A percentile compares a stretch with the other conserved stretches of the same genome.
Conservation (phyloP, 2,888 invertebrate species). For the Stenichneumon culpator region DNA sequence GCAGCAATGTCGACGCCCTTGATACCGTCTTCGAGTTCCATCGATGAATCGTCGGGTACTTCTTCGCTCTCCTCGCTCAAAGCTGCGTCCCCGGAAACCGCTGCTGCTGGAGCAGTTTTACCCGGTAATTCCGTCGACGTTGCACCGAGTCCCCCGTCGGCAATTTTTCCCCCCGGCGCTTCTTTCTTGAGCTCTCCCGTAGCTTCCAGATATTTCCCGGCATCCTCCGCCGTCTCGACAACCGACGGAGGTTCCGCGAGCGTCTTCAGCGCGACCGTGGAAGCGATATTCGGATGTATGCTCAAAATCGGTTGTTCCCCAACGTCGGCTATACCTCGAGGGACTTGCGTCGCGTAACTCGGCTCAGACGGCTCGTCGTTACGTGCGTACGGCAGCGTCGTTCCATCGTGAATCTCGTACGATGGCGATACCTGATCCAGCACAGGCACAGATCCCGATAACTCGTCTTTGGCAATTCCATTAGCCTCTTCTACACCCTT, state of each 20-base stretch:
- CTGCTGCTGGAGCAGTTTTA: background rate
- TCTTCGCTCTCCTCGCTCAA: background rate
- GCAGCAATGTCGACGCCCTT: background rate
- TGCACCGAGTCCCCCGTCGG: background rate
- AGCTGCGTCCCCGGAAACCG: background rate
- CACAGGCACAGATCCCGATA: constrained; percentile 1
- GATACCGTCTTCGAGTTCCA: background rate
- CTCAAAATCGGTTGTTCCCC: constrained; percentile 72
- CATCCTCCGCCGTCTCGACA: constrained; percentile 17
- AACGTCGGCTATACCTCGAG: constrained; percentile 20
- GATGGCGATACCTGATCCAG: constrained; percentile 67
- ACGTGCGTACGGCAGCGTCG: constrained; percentile 85
- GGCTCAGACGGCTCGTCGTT: constrained; percentile 64
- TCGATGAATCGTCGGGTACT: background rate
- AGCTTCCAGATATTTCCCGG: constrained; percentile 32
- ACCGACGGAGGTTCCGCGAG: background rate
- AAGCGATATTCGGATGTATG: constrained; percentile 72
- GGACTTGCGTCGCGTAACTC: constrained; percentile 67
- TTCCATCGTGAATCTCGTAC: constrained; percentile 89
- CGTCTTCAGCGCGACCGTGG: constrained; percentile 56
- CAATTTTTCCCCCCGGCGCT: background rate
- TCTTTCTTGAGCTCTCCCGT: constrained; percentile 4
- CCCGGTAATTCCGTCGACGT: constrained; percentile 15
- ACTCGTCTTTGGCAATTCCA: background rate
- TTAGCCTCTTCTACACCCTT: background rate